Base-by-base conservation (phyloP, 2,888 invertebrate species). In the Drosophila mulleri region DNA sequence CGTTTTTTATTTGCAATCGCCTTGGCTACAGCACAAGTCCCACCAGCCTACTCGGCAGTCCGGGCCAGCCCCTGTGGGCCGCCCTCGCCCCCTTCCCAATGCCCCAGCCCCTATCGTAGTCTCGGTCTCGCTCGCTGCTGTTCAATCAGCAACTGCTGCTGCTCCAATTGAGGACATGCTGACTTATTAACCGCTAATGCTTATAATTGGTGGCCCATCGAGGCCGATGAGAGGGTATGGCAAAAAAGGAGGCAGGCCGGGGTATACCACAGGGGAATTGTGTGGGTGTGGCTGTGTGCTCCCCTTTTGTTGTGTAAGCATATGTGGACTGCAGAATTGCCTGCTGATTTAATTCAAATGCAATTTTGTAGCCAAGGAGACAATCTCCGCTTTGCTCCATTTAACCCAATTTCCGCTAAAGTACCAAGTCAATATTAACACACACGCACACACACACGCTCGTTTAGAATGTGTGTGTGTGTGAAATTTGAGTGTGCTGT, bases 341-440 rank as follows among this genome's bases (percentile, higher is more conserved):
- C 77, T 77, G 81, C 81, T 78, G 78, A 80, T 78, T 78, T 78
- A 78, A 78, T 78, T 78, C 81, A 78, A 80, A 78, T 78, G 78
- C 78, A 78, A 78, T 78, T 50, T 78, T 76, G 39, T 61, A 72
- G 37, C 50, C 78, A 69, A 50, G 81, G 78, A 76, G 78, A 78
- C 78, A 78, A 80, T 78, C 80, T 78, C 77, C 78, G 78, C 81
- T 77, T 62, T 76, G 78, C 78, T 80, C 80, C 81, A 78, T 78
- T 78, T 78, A 78, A 78, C 78, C 78, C 81, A 78, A 78, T 78
- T 78, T 78, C 78, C 78, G 77, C 62, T 37, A 73, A 80, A 80
- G 78, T 76, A 69, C 77, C 78, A 78, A 80, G 78, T 78, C 81
- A 78, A 78, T 78, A 78, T 78, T 78, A 78, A 76, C 66, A 76